These are phyloP conservation scores for Vipera ursinii DNA, from an alignment of 2,797 vertebrate species.

Conservation along the genomic window DNA sequence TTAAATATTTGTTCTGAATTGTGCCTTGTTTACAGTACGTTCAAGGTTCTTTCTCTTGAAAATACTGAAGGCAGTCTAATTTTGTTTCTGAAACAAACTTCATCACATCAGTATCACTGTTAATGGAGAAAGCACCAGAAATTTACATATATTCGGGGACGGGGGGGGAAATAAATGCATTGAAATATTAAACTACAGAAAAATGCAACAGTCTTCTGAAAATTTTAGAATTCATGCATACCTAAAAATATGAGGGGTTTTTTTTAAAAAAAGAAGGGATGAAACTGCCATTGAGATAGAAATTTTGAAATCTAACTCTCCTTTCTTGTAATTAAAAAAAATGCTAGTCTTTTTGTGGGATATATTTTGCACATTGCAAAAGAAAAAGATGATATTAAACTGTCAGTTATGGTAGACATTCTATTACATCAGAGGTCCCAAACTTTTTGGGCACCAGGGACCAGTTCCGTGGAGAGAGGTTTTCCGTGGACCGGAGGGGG, in stretches of 20 bases:
- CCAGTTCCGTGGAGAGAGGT: too few relatives aligned
- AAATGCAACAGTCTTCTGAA: neutral
- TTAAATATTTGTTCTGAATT: neutral
- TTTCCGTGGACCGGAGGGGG: too few relatives aligned
- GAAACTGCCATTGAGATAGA: neutral
- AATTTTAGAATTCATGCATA: neutral
- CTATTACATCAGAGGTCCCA: too few relatives aligned
- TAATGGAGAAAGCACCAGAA: neutral
- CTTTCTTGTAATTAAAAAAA: neutral
- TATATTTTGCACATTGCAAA: neutral
- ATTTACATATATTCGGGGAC: neutral
- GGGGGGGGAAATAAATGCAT: neutral
- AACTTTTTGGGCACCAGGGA: too few relatives aligned
- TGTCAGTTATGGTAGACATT: neutral
- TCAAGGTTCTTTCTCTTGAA: neutral
- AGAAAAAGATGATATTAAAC: neutral
- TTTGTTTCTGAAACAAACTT: conserved; percentile 2
- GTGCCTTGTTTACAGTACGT: neutral
- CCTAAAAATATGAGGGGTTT: neutral
- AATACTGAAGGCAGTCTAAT: neutral
- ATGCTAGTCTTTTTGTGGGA: neutral
- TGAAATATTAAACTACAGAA: neutral
- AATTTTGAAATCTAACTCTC: neutral
- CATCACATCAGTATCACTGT: neutral
- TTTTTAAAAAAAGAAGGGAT: neutral